Percentiles rank a stretch among this genome's conserved stretches.
These are phyloP conservation scores for Pemphredon lugubris DNA, from an alignment of 2,888 invertebrate species.

Conservation along the genomic window DNA sequence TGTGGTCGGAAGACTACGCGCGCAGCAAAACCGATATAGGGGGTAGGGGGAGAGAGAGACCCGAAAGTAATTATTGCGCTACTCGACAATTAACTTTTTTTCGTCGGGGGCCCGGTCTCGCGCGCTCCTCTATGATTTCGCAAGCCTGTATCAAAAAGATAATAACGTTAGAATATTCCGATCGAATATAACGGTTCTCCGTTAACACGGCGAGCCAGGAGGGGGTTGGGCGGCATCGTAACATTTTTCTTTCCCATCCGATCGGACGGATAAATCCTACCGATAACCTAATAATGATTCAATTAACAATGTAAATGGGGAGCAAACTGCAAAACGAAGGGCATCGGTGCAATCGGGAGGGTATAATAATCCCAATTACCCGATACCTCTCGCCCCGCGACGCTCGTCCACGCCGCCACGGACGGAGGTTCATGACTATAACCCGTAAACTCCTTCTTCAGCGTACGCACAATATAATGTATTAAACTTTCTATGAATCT, in stretches of 20 bases:
- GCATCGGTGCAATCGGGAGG: constrained; percentile 3
- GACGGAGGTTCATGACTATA: constrained; percentile 3
- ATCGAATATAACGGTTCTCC: constrained; percentile 27
- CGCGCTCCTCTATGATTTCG: constrained; percentile 74
- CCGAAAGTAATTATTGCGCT: constrained; percentile 76
- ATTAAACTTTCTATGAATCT: constrained; percentile 42
- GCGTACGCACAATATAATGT: constrained; percentile 32
- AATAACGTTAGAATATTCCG: constrained; percentile 69
- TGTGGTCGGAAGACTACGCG: constrained; percentile 20
- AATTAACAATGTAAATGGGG: constrained; percentile 74
- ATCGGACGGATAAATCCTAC: constrained; percentile 45
- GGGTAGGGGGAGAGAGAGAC: no score
- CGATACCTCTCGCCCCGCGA: constrained; percentile 31
- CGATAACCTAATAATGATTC: constrained; percentile 70
- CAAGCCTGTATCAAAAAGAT: constrained; percentile 72
- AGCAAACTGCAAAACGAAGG: constrained; percentile 22
- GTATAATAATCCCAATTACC: constrained; percentile 62
- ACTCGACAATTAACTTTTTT: constrained; percentile 79
- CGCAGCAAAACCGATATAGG: constrained; percentile 34
- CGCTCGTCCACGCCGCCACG: not conserved
- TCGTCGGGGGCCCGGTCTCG: constrained; percentile 50
- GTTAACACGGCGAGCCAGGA: constrained; percentile 8
- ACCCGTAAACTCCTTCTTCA: constrained; percentile 28
- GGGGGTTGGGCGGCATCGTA: no score
- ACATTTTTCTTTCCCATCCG: constrained; percentile 10